Conservation (phyloP, 2,797 vertebrate genomes). For the Sebastes baramenuke region DNA sequence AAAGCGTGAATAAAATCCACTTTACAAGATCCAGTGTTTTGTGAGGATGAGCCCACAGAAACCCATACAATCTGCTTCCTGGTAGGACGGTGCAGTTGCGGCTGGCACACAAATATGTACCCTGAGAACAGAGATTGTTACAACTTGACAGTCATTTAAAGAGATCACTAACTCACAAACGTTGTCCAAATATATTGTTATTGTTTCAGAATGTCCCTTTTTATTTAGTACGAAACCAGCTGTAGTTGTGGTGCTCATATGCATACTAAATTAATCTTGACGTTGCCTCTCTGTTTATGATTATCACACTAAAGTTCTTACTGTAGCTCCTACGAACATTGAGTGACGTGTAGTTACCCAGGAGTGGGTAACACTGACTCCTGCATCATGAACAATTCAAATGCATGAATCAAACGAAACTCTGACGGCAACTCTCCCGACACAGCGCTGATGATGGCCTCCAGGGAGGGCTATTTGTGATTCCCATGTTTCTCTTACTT, state of each 20-base stretch:
- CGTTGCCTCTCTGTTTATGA: not conserved
- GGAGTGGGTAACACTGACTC: not conserved
- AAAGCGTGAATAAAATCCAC: not conserved
- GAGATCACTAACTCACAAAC: not conserved
- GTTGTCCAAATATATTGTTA: not conserved
- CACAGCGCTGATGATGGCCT: conserved; percentile 10
- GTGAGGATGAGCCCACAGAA: not conserved
- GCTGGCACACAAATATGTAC: not conserved
- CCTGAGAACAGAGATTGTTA: not conserved
- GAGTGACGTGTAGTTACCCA: conserved; percentile 17
- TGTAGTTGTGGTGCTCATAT: not conserved
- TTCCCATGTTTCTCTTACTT: conserved; percentile 14
- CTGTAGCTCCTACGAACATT: not conserved
- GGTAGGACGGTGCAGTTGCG: not conserved
- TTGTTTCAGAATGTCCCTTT: not conserved
- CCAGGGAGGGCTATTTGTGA: conserved; percentile 29
- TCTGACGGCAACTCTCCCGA: conserved; percentile 7
- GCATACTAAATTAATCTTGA: not conserved
- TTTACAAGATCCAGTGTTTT: not conserved
- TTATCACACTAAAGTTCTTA: not conserved
- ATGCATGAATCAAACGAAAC: conserved; percentile 18
- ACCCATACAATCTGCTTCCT: not conserved
- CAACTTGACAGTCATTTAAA: conserved; percentile 6
- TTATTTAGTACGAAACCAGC: not conserved
- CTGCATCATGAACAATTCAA: conserved; percentile 26